Base-by-base conservation (phyloP, 2,113 vertebrate species). In the Arothron firmamentum region DNA sequence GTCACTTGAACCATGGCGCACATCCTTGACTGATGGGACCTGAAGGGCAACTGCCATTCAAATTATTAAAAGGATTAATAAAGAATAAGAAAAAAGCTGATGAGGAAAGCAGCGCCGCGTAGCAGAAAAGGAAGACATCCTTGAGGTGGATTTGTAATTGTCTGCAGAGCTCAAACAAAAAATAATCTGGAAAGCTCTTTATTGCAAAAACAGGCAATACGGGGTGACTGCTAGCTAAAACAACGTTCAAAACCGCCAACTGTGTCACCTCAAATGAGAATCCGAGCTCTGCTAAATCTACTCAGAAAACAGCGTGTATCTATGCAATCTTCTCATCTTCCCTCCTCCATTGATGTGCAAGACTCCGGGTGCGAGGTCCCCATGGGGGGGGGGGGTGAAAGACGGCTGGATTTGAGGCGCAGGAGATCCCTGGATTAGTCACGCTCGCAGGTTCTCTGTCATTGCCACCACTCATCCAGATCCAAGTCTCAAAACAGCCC, bases 341-440 rank as follows among this genome's bases (percentile, higher is more conserved):
- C 34, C 34, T 38, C 34, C 10, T 38, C 3, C 1, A 31, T 41
- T 13, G 9, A 38, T 15, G 55, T 70, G 76, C 53, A 58, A 65
- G 70, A 57, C 57, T 8, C 6, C 17, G 43, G 28, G 62, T 61
- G 60, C 65, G 61, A 52, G 18, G 62, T 50, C 70, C 52, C 63
- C 62, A 65, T 82, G 77, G 72, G 56, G 17, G 50, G 77, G 66
- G 70, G 78, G 78, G 81, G 56, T 89, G 87, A 91, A 90, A 89
- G 88, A 86, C 85, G 63, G 74, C 62, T 56, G 52, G 28, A 63
- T 68, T 79, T 70, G 79, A 75, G 65, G 64, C 70, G 51, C 77
- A 64, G 85, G 85, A 89, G 83, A 88, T 87, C 79, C 85, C 84
- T 15, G 66, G 85, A 88, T 90, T 87, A 90, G 88, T 86, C 82